Evolutionary conservation across 2,113 vertebrate genomes (phyloP), one percentile per base, ranked within the genome.

Genomic region (Pelobates fuscus): DNA sequence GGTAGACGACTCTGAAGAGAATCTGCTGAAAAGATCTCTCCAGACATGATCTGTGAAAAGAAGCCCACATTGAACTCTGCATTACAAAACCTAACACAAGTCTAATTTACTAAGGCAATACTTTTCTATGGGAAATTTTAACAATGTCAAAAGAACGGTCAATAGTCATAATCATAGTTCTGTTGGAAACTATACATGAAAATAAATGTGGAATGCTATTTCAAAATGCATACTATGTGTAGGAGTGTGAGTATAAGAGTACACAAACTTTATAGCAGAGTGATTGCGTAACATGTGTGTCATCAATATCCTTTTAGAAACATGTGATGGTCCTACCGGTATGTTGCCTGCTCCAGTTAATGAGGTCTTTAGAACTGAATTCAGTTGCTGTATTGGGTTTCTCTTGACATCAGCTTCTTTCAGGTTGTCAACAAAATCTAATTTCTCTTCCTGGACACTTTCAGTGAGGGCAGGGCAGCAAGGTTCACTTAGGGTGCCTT

Each of bases 1-100:
- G 94, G 92, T 59, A 99, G 87, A 32, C 95, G 94, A 32, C 77
- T 80, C 79, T 94, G 94, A 27, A 99, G 92, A 24, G 86, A 88
- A 58, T 79, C 67, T 54, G 75, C 12, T 18, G 65, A 37, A 77
- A 68, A 77, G 14, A 77, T 32, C 17, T 68, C 64, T 12, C 64
- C 72, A 55, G n/a, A 59, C 32, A 20, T 32, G 26, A 75, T 12
- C 72, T 75, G 46, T 46, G 20, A 75, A 49, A 57, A 70, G 1
- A 55, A 37, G 32, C 5, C 32, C 32, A 37, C 5, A 37, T 37
- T 37, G 32, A 37, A 37, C 32, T 6, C 10, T 37, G 10, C 10
- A 65, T 43, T 20, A 24, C 12, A 57, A 11, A 17, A 57, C 21
- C n/a, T n/a, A n/a, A n/a, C n/a, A n/a, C n/a, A n/a, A n/a, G n/a